A percentile compares a stretch with the other conserved stretches of the same genome.
Conservation (phyloP, 2,113 vertebrate genomes). For the Anas platyrhynchos region DNA sequence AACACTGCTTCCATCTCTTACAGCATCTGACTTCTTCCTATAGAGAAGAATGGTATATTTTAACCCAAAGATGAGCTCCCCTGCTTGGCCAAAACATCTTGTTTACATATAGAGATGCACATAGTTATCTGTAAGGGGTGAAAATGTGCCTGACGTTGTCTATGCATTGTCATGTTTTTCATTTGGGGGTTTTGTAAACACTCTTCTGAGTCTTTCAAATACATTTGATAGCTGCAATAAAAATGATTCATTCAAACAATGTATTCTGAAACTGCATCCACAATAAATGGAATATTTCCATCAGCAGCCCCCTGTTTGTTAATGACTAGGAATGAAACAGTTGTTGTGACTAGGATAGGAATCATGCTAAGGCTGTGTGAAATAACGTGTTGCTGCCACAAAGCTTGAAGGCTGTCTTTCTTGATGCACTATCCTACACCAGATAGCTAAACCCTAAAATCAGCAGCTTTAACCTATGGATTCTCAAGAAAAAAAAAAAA, state of each 20-base stretch:
- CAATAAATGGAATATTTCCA: slow-evolving; percentile 92
- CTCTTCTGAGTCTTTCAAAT: slow-evolving; percentile 82
- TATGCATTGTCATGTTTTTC: slow-evolving; percentile 75
- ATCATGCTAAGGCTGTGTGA: fast-evolving
- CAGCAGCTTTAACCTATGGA: background rate
- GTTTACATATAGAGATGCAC: slow-evolving; percentile 61
- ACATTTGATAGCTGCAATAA: slow-evolving; percentile 82
- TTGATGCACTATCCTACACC: background rate
- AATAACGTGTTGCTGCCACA: background rate
- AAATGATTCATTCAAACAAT: slow-evolving; percentile 80
- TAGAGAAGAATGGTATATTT: background rate
- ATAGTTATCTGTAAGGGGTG: slow-evolving; percentile 74
- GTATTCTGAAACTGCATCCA: slow-evolving; percentile 89
- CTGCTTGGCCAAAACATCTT: slow-evolving; percentile 64
- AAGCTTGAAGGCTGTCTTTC: background rate
- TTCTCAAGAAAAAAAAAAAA: background rate
- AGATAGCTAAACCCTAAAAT: fast-evolving
- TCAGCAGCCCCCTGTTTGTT: slow-evolving; percentile 40
- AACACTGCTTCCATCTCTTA: background rate
- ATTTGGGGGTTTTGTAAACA: slow-evolving; percentile 70
- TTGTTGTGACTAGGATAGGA: background rate
- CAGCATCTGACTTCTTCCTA: slow-evolving; percentile 23
- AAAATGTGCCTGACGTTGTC: slow-evolving; percentile 79
- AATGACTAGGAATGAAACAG: background rate
- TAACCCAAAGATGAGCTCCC: slow-evolving; percentile 46